These are phyloP conservation scores for Aphyosemion australe DNA, from an alignment of 2,113 vertebrate species.

Conservation along the genomic window DNA sequence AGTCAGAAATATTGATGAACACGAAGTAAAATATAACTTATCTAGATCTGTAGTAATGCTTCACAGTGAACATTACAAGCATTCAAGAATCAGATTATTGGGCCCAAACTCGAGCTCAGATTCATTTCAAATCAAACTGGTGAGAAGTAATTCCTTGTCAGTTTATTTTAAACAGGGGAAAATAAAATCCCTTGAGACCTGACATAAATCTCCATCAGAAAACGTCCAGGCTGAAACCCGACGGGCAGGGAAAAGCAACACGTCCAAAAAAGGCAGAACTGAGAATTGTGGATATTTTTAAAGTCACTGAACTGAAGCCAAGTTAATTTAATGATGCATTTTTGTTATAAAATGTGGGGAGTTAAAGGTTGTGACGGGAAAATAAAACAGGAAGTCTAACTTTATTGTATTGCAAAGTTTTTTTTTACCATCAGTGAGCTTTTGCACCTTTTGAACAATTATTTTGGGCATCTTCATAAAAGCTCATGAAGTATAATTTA, in stretches of 20 bases:
- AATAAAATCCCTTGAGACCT: slow-evolving; percentile 39
- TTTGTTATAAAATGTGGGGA: slow-evolving; percentile 65
- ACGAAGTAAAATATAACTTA: not conserved
- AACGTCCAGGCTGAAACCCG: slow-evolving; percentile 10
- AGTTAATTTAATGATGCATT: slow-evolving; percentile 64
- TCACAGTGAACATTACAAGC: not conserved
- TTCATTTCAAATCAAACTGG: slow-evolving; percentile 14
- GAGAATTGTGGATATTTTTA: slow-evolving; percentile 34
- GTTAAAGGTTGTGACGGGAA: slow-evolving; percentile 15
- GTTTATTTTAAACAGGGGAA: slow-evolving; percentile 9
- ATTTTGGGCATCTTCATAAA: not conserved
- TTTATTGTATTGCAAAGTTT: not conserved
- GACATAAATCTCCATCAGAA: slow-evolving; percentile 40
- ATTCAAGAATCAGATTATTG: not conserved
- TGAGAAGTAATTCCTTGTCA: slow-evolving; percentile 4
- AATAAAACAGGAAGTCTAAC: slow-evolving; percentile 1
- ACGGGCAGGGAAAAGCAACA: slow-evolving; percentile 2
- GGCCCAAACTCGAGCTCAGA: slow-evolving; percentile 8
- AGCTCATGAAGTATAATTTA: no score
- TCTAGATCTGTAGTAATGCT: not conserved
- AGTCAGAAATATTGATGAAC: not conserved
- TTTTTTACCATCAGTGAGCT: not conserved
- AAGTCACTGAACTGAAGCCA: slow-evolving; percentile 51
- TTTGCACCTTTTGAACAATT: not conserved
- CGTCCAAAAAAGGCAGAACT: slow-evolving; percentile 69